These are phyloP conservation scores for Charadrius vociferus DNA, from an alignment of 2,113 vertebrate genomes.

Conservation along the genomic window DNA sequence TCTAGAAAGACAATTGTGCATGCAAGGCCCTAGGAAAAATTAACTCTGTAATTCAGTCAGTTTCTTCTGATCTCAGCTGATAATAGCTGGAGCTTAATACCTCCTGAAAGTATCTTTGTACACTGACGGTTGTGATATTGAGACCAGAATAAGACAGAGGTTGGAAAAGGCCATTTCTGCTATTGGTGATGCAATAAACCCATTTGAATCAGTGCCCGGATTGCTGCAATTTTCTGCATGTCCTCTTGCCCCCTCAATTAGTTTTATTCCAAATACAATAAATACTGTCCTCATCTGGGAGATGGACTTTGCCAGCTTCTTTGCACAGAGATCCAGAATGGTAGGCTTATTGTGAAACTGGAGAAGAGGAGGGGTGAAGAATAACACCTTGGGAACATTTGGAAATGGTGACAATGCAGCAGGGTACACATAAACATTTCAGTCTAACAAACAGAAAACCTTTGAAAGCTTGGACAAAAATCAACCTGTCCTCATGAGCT, in stretches of 20 bases:
- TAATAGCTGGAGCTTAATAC: background rate
- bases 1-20: background rate
- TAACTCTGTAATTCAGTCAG: background rate
- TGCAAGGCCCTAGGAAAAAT: background rate
- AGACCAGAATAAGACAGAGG: background rate
- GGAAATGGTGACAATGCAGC: background rate
- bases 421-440: background rate
- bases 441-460: background rate
- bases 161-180: background rate
- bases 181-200: background rate
- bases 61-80: background rate
- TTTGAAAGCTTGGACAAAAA: background rate
- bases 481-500: background rate
- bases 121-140: background rate
- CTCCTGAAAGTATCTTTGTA: background rate
- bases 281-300: background rate
- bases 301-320: background rate
- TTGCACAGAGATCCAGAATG: background rate
- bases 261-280: background rate
- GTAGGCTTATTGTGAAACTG: background rate
- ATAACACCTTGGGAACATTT: background rate
- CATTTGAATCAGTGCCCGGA: background rate
- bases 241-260: background rate
- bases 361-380: background rate
- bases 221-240: background rate